These are phyloP conservation scores for Scopus umbretta DNA, from an alignment of 2,113 vertebrate genomes.

Conservation along the genomic window DNA sequence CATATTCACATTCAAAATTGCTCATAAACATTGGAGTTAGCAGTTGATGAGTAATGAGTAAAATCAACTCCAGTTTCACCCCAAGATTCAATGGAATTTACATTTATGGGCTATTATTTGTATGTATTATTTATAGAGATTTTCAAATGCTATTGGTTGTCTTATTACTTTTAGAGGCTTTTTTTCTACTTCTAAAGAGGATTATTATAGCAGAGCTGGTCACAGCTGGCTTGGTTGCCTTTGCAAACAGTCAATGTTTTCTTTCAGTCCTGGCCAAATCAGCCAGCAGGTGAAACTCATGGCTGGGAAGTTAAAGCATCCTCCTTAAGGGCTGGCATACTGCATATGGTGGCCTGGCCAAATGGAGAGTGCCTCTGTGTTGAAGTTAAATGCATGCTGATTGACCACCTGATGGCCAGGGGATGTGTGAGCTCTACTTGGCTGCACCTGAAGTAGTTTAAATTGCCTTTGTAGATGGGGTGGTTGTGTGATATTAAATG, in stretches of 20 bases:
- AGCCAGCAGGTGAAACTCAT: neutral
- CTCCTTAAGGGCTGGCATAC: neutral
- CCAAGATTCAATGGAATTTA: neutral
- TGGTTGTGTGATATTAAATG: neutral
- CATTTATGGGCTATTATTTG: neutral
- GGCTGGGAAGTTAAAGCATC: neutral
- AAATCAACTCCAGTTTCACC: conserved; percentile 16
- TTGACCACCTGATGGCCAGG: neutral
- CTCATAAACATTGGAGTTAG: neutral
- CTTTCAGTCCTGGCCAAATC: neutral
- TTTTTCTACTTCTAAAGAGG: neutral
- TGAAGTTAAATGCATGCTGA: neutral
- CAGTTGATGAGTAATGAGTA: neutral
- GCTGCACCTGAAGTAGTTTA: neutral
- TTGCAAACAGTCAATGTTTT: neutral
- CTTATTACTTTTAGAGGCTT: neutral
- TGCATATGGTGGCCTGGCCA: neutral
- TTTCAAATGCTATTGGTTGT: neutral
- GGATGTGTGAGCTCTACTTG: neutral
- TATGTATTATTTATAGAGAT: neutral
- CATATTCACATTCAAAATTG: conserved; percentile 14
- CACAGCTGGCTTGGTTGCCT: neutral
- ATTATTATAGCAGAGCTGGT: neutral
- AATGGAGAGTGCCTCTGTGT: neutral
- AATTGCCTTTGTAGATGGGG: neutral